phyloP scores from a whole-genome alignment of 2,797 vertebrate species.

The Anableps anableps region DNA sequence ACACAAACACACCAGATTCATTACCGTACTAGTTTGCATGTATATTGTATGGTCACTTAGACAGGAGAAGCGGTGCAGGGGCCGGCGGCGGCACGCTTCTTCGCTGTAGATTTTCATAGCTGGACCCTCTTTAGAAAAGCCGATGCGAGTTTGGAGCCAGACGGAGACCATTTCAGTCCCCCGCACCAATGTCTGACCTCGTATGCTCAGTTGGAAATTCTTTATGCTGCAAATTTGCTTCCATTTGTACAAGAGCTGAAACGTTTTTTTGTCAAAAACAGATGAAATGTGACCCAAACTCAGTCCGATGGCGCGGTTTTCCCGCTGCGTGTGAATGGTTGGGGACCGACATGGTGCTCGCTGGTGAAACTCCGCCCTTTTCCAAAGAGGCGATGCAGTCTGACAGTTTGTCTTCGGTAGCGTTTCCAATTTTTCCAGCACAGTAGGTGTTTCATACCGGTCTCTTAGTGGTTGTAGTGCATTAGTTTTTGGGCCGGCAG shows the following conservation, averaged over 20 bases:
- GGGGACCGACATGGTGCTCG: conserved; percentile 68
- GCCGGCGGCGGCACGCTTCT: conserved; percentile 58
- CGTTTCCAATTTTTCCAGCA: conserved; percentile 84
- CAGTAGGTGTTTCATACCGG: conserved; percentile 84
- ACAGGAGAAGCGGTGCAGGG: conserved; percentile 62
- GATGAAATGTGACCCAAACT: conserved; percentile 35
- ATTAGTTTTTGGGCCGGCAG: conserved; percentile 82
- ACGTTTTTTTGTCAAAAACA: not conserved
- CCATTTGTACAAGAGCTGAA: conserved; percentile 35
- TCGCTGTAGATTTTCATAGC: conserved; percentile 83
- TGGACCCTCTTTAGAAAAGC: conserved; percentile 74
- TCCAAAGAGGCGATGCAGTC: conserved; percentile 77
- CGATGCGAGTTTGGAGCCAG: conserved; percentile 69
- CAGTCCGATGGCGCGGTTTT: conserved; percentile 29
- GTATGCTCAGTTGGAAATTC: conserved; percentile 41
- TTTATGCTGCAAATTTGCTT: conserved; percentile 44
- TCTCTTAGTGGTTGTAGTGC: conserved; percentile 86
- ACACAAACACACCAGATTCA: conserved; percentile 73
- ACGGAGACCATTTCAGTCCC: conserved; percentile 68
- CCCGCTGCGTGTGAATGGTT: conserved; percentile 54
- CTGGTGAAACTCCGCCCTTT: conserved; percentile 60
- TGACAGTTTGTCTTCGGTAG: conserved; percentile 85
- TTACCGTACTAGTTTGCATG: conserved; percentile 84
- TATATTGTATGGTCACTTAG: conserved; percentile 84
- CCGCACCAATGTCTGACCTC: conserved; percentile 26